Evolutionary conservation across 2,113 vertebrate genomes (phyloP), one percentile per base, ranked within the genome.

Genomic region (Cynoglossus semilaevis): DNA sequence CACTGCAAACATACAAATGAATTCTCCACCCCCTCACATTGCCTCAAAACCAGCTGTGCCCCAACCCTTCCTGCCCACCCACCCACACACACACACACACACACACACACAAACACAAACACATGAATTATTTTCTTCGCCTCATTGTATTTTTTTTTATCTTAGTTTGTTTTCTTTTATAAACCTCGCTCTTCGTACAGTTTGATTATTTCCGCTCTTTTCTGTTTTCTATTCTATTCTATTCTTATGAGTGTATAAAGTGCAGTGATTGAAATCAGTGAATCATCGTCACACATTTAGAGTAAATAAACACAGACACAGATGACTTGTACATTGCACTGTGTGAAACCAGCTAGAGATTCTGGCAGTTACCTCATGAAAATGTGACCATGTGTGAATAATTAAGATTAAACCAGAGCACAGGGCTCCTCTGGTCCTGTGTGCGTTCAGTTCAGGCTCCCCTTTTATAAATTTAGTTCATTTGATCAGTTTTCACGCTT

Each of bases 1-100:
- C 51, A 66, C 42, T 58, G 66, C 72, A 70, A 60, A 77, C 73
- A 72, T 80, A 75, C 72, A 78, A 63, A 68, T 68, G 40, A 69
- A 72, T 82, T 58, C 65, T 74, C 87, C 80, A 51, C 80, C 80
- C 81, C 67, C 83, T 83, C 83, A 78, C 58, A 67, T 51, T 52
- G 82, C 79, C 70, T 76, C 81, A 81, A 70, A 81, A 71, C 82
- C 86, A 84, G 84, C 86, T 87, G 79, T 78, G 79, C 58, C 70
- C 77, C 63, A 64, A 70, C 80, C 65, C 63, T 67, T 70, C 58
- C 71, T 68, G 45, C 74, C 56, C 61, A 72, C 76, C 56, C 67
- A 58, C 61, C 63, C 51, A 63, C 46, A 53, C 49, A 43, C 55
- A 34, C 29, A 58, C 57, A 42, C 43, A 40, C 36, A 58, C 52